Percentiles rank a stretch among this genome's conserved stretches.
phyloP scores from a whole-genome alignment of 2,113 vertebrate species.

The Motacilla tschutschensis region DNA sequence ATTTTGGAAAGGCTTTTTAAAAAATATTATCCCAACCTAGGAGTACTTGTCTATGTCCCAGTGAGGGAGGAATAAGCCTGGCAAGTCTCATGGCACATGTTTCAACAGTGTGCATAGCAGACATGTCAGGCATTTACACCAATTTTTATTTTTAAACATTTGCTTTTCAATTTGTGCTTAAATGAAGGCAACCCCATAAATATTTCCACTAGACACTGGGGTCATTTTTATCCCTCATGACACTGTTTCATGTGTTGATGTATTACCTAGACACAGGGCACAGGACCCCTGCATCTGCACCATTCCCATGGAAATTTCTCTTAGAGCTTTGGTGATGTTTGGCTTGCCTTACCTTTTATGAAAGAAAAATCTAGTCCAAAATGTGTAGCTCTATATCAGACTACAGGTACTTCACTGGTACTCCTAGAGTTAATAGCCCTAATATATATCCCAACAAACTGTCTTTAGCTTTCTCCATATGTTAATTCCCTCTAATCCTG shows the following conservation, averaged over 20 bases:
- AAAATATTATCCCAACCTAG: background rate
- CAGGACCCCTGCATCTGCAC: background rate
- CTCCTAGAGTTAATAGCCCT: constrained; percentile 30
- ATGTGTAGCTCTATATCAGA: background rate
- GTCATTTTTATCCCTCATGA: background rate
- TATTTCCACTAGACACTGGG: background rate
- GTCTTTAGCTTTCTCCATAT: constrained; percentile 38
- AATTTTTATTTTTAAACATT: background rate
- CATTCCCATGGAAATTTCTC: background rate
- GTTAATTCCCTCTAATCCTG: constrained; percentile 58
- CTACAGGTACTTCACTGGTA: background rate
- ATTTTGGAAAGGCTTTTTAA: background rate
- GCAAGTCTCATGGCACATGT: background rate
- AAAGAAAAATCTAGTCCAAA: background rate
- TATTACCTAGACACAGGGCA: fast-evolving
- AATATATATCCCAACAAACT: constrained; percentile 1
- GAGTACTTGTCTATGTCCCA: background rate
- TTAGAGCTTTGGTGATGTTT: background rate
- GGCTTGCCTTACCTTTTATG: background rate
- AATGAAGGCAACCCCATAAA: background rate
- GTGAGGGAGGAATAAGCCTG: background rate
- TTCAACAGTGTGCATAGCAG: background rate
- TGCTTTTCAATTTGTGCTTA: background rate
- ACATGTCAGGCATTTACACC: background rate
- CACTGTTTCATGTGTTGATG: background rate